Evolutionary conservation across 1,140 invertebrate species (phyloP), one percentile per base, ranked within the genome.

Genomic region (Panagrolaimus sp.): DNA sequence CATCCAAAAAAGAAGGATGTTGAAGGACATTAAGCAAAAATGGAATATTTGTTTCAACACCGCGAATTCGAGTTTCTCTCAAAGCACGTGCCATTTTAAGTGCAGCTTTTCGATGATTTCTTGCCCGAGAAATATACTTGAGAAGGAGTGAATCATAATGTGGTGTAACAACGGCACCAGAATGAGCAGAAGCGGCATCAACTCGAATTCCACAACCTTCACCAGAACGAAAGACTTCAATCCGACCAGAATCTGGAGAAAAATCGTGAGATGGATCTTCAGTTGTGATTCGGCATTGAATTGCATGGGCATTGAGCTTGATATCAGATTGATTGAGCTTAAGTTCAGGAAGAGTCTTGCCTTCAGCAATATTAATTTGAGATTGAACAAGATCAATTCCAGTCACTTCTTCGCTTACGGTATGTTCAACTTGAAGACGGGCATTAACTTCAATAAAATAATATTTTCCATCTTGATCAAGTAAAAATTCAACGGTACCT

Each of bases 361-460:
- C 96, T 85, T 98, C 95, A 10, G 94, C 91, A 14, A 98, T 88
- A 44, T 89, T 87, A 73, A 98, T 96, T 85, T 98, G 95, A 0
- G 93, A 91, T 84, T 97, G 94, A 0, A 98, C 95, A 70, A 98
- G 86, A 87, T 98, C 96, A 67, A 98, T 12, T 66, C 95, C 94
- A 0, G 96, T 98, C 28, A 98, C 92, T 87, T 98, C 94, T 86
- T 99, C 96, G 8, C 94, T 97, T 1, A 98, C 92, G 0, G 96
- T 98, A 83, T 98, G 96, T 84, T 99, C 96, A 12, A 99, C 96
- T 88, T 98, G 95, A 26, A 98, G 87, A 72, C 93, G 88, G 47
- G 95, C 94, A 84, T 99, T 99, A 0, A 99, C 96, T 88, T 99
- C 96, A 78, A 99, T 99, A 83, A 99, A 99, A 85, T 91, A 98